Evolutionary conservation across 2,113 vertebrate species (phyloP).

Genomic region (Heterotilapia buettikoferi): DNA sequence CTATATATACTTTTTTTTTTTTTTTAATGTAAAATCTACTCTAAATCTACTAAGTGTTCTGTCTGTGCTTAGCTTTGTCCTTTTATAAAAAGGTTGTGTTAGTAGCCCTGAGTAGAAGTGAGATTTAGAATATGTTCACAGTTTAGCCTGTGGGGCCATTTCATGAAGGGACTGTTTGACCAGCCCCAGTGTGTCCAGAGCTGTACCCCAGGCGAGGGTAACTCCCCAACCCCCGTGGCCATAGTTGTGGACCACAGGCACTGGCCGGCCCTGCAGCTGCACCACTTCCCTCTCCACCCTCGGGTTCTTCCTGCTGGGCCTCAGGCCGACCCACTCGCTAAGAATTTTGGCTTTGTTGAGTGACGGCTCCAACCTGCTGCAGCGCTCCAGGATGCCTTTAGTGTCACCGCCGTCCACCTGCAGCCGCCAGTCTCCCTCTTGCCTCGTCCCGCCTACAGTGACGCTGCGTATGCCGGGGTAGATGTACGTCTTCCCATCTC

Average conservation of each 20-base stretch:
- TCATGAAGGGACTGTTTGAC: constrained; percentile 70
- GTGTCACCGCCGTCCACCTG: constrained; percentile 64
- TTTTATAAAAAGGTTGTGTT: neutral
- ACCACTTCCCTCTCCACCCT: constrained; percentile 79
- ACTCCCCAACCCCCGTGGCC: constrained; percentile 85
- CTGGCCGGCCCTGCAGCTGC: constrained; percentile 17
- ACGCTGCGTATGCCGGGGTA: constrained; percentile 78
- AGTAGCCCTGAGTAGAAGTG: neutral
- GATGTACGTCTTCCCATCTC: constrained; percentile 79
- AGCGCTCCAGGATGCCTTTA: constrained; percentile 76
- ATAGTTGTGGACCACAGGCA: constrained; percentile 87
- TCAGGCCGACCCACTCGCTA: constrained; percentile 77
- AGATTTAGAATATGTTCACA: constrained; percentile 30
- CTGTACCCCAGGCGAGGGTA: constrained; percentile 82
- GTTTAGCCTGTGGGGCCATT: constrained; percentile 35
- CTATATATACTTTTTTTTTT: neutral
- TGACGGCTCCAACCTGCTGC: constrained; percentile 80
- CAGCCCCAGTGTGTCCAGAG: constrained; percentile 74
- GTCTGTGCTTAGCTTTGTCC: neutral
- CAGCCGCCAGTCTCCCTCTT: constrained; percentile 75
- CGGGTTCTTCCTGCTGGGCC: constrained; percentile 73
- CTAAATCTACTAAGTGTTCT: neutral
- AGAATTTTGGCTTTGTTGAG: constrained; percentile 65
- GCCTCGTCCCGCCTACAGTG: constrained; percentile 83
- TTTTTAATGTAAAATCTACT: neutral